phyloP scores from a whole-genome alignment of 2,888 invertebrate species.

The Harpalus rufipes region DNA sequence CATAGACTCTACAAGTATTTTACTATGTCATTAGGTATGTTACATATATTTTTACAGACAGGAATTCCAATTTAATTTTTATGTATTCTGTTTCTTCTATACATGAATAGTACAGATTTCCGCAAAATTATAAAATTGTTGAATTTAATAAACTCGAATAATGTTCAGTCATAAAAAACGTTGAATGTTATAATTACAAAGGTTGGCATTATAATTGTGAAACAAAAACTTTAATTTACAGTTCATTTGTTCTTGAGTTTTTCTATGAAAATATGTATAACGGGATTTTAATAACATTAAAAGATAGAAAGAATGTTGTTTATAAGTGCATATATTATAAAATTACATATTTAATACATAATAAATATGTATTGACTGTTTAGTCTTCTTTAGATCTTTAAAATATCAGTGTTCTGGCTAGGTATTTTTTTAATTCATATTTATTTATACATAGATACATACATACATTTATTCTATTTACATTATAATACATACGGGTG shows the following conservation, averaged over 20 bases:
- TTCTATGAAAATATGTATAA: slow-evolving; percentile 12
- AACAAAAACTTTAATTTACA: slow-evolving; percentile 26
- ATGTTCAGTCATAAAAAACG: background rate
- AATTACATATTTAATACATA: background rate
- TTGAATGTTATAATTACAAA: background rate
- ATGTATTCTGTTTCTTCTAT: no score
- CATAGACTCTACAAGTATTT: slow-evolving; percentile 30
- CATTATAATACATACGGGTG: no score
- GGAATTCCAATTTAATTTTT: no score
- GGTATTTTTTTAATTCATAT: no score
- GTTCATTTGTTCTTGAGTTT: slow-evolving; percentile 35
- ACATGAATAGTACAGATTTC: no score
- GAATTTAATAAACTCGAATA: background rate
- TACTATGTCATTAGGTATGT: slow-evolving; percentile 19
- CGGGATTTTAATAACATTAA: slow-evolving; percentile 6
- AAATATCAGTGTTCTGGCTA: no score
- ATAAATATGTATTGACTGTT: no score
- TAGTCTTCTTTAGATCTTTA: no score
- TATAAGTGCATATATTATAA: background rate
- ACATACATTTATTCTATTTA: no score
- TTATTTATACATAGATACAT: no score
- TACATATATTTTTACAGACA: background rate
- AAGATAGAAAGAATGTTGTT: background rate
- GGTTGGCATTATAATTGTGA: background rate
- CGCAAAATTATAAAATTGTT: no score